phyloP scores from a whole-genome alignment of 2,888 invertebrate species.

The Nymphalis urticae region DNA sequence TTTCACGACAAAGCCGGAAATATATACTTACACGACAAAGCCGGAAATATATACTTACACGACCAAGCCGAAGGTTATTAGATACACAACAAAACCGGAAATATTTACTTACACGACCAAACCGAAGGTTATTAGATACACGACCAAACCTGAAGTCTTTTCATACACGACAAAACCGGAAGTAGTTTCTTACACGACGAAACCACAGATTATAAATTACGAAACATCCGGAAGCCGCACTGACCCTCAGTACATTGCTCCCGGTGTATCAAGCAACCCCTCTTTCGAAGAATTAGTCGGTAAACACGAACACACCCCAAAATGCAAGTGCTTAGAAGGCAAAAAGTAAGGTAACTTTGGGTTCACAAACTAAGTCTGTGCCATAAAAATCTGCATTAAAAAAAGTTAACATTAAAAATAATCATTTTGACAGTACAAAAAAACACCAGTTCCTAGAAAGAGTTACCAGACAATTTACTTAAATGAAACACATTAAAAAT shows the following conservation, averaged over 20 bases:
- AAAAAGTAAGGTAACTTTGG: conserved; percentile 51
- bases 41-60: conserved; percentile 45
- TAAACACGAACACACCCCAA: conserved; percentile 59
- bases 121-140: conserved; percentile 61
- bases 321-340: conserved; percentile 71
- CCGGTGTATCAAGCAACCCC: conserved; percentile 62
- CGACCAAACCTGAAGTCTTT: conserved; percentile 61
- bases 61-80: conserved; percentile 44
- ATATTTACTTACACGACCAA: conserved; percentile 58
- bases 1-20: conserved; percentile 52
- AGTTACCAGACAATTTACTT: conserved; percentile 16
- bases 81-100: conserved; percentile 46
- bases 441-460: conserved; percentile 33
- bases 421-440: conserved; percentile 22
- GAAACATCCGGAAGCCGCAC: conserved; percentile 70
- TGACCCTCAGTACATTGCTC: conserved; percentile 68
- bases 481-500: conserved; percentile 10
- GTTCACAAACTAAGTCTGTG: conserved; percentile 45
- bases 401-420: conserved; percentile 1
- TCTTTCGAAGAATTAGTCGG: conserved; percentile 61
- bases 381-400: conserved; percentile 53
- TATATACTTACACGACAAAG: conserved; percentile 51
- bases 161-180: conserved; percentile 64
- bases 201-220: conserved; percentile 62
- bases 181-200: conserved; percentile 54